Conservation (phyloP, 2,888 invertebrate genomes). For the Platycnemis pennipes region DNA sequence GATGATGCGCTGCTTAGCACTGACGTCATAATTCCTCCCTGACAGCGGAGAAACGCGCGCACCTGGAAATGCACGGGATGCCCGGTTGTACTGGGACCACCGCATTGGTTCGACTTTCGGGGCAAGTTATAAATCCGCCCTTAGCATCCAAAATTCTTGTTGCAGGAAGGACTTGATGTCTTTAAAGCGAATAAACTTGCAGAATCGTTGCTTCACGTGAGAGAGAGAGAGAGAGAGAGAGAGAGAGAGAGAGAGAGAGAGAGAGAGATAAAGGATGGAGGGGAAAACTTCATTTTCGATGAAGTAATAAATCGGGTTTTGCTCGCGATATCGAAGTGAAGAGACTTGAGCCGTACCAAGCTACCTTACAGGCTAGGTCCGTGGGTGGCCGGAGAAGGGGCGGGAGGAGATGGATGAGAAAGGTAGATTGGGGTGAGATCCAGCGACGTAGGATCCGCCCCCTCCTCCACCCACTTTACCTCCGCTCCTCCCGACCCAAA, state of each 20-base stretch:
- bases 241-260: background rate
- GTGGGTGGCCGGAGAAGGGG: constrained; percentile 49
- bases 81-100: background rate
- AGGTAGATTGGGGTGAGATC: constrained; percentile 28
- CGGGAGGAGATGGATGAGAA: background rate
- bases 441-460: background rate
- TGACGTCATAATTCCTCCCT: constrained; percentile 53
- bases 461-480: background rate
- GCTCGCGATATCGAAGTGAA: background rate
- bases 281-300: background rate
- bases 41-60: constrained; percentile 4
- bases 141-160: background rate
- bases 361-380: constrained; percentile 5
- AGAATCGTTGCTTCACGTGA: background rate
- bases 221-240: background rate
- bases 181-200: background rate
- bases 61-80: constrained; percentile 25
- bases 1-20: constrained; percentile 28
- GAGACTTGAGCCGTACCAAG: background rate
- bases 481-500: background rate
- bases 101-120: background rate
- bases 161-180: background rate
- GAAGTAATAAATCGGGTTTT: background rate
- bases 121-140: background rate
- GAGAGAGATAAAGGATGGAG: background rate